A percentile compares a stretch with the other conserved stretches of the same genome.
Conservation (phyloP, 2,797 vertebrate species). For the Pangasius mekongensis region DNA sequence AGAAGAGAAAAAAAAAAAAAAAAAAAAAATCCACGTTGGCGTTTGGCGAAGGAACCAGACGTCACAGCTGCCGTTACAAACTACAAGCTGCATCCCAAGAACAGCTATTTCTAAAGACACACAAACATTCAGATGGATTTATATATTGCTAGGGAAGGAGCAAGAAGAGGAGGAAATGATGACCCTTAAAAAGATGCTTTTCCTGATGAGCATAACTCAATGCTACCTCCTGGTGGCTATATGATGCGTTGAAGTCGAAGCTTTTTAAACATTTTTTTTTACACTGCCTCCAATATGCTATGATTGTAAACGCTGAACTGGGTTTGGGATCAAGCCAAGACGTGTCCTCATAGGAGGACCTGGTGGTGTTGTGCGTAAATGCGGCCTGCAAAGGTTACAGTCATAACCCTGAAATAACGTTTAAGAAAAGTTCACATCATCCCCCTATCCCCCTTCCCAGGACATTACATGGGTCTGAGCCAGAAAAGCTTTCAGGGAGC, state of each 20-base stretch:
- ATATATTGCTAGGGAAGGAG: slow-evolving; percentile 70
- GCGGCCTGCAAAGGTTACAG: slow-evolving; percentile 38
- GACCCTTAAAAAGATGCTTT: background rate
- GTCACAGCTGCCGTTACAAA: slow-evolving; percentile 46
- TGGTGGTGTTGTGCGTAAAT: slow-evolving; percentile 55
- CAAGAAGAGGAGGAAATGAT: slow-evolving; percentile 49
- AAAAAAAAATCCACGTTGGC: background rate
- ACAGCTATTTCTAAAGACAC: slow-evolving; percentile 9
- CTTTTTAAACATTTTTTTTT: background rate
- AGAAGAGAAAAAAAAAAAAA: background rate
- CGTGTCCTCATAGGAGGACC: slow-evolving; percentile 45
- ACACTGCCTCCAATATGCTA: background rate
- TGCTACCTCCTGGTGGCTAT: slow-evolving; percentile 42
- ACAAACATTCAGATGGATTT: slow-evolving; percentile 24
- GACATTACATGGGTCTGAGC: slow-evolving; percentile 7
- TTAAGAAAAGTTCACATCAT: background rate
- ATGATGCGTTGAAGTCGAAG: background rate
- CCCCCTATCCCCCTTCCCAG: background rate
- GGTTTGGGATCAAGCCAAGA: slow-evolving; percentile 16
- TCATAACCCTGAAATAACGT: slow-evolving; percentile 20
- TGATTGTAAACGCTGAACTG: slow-evolving; percentile 2
- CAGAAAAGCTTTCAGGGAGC: slow-evolving; percentile 29
- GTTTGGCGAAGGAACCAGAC: slow-evolving; percentile 31
- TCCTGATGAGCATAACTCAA: background rate
- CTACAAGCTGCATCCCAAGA: slow-evolving; percentile 19